phyloP scores from a whole-genome alignment of 2,113 vertebrate genomes.

The Misgurnus mizolepis region DNA sequence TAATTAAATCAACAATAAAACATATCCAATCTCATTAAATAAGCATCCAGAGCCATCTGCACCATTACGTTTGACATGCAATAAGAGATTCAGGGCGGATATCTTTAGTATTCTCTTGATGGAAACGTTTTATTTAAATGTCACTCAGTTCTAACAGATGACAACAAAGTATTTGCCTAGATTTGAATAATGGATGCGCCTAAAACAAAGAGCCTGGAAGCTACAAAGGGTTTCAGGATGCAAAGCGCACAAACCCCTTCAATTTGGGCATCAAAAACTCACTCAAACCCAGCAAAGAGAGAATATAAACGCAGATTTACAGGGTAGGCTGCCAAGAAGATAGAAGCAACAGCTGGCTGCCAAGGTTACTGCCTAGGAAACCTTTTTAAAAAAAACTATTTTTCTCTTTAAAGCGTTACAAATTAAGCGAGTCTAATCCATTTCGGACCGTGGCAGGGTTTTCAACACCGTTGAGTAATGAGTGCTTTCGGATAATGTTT shows the following conservation, averaged over 20 bases:
- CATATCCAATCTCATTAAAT: conserved; percentile 1
- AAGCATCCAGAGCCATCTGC: conserved; percentile 17
- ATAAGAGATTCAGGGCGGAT: conserved; percentile 20
- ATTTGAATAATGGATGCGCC: conserved; percentile 38
- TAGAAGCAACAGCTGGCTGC: conserved; percentile 47
- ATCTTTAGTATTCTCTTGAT: conserved; percentile 11
- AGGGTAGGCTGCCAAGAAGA: conserved; percentile 30
- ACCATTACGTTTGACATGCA: conserved; percentile 4
- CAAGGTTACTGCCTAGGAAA: conserved; percentile 39
- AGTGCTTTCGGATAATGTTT: conserved; percentile 30
- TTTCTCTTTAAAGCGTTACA: conserved; percentile 43
- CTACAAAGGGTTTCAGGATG: conserved; percentile 29
- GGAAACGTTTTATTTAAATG: conserved; percentile 33
- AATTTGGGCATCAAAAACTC: conserved; percentile 38
- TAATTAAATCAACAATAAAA: conserved; percentile 27
- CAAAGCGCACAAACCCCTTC: conserved; percentile 2
- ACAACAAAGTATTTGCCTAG: conserved; percentile 32
- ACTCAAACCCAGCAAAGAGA: not conserved
- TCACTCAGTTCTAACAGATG: conserved; percentile 35
- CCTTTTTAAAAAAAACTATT: conserved; percentile 24
- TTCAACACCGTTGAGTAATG: conserved; percentile 48
- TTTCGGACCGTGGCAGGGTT: conserved; percentile 34
- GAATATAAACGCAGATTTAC: conserved; percentile 23
- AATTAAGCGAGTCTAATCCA: conserved; percentile 42
- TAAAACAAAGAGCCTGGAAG: conserved; percentile 30